These are phyloP conservation scores for Nymphalis io DNA, from an alignment of 1,140 invertebrate species.

Conservation along the genomic window DNA sequence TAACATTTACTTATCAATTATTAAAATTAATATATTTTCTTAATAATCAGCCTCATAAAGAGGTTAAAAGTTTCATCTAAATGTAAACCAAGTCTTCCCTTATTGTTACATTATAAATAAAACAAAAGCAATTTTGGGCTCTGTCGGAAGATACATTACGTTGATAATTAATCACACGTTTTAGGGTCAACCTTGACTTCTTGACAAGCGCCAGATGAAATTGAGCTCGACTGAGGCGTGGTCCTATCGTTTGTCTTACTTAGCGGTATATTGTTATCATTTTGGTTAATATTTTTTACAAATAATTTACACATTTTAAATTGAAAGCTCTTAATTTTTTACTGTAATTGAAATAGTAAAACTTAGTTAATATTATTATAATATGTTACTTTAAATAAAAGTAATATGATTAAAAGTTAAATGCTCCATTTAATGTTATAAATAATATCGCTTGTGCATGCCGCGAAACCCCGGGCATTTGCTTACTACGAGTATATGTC, in stretches of 20 bases:
- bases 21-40: no score
- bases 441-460: no score
- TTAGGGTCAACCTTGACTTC: conserved; percentile 4
- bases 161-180: conserved; percentile 4
- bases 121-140: neutral
- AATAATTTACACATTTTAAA: neutral
- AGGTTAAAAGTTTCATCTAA: neutral
- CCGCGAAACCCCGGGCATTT: no score
- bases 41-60: no score
- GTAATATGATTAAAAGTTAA: no score
- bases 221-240: conserved; percentile 1
- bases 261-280: conserved; percentile 1
- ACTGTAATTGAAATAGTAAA: no score
- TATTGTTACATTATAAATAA: neutral
- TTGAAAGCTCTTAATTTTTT: no score
- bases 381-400: no score
- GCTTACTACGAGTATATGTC: no score
- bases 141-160: conserved; percentile 2
- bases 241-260: conserved; percentile 8
- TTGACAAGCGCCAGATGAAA: conserved; percentile 8
- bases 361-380: no score
- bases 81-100: neutral
- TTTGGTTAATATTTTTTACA: neutral
- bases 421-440: no score
- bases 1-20: no score